Conservation (phyloP, 2,113 vertebrate genomes). For the Psittacara wagleri region DNA sequence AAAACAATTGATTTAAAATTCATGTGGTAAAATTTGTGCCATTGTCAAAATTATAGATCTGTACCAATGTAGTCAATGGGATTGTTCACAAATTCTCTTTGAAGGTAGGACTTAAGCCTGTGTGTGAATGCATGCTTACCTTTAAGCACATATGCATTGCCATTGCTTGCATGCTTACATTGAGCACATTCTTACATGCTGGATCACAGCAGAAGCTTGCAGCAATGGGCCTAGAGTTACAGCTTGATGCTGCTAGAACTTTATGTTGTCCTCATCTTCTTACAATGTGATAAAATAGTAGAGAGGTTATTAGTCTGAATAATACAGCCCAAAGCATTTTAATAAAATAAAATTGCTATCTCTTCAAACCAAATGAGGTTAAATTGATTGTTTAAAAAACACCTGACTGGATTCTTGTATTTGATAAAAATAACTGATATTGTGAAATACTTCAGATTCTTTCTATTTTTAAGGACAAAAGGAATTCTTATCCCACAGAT, state of each 20-base stretch:
- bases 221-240: neutral
- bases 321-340: neutral
- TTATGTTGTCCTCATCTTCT: neutral
- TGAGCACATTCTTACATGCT: neutral
- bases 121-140: neutral
- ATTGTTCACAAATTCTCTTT: neutral
- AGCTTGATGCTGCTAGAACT: neutral
- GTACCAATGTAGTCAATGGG: neutral
- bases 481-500: neutral
- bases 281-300: neutral
- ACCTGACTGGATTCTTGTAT: neutral
- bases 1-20: neutral
- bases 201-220: neutral
- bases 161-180: neutral
- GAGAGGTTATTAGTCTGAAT: neutral
- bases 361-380: neutral
- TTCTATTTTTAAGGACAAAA: conserved; percentile 10
- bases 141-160: neutral
- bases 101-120: neutral
- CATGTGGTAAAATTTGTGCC: neutral
- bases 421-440: neutral
- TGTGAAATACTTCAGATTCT: neutral
- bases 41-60: neutral
- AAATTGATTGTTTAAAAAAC: neutral
- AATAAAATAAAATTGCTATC: neutral